These are phyloP conservation scores for Nicator chloris DNA, from an alignment of 2,113 vertebrate genomes.

Conservation along the genomic window DNA sequence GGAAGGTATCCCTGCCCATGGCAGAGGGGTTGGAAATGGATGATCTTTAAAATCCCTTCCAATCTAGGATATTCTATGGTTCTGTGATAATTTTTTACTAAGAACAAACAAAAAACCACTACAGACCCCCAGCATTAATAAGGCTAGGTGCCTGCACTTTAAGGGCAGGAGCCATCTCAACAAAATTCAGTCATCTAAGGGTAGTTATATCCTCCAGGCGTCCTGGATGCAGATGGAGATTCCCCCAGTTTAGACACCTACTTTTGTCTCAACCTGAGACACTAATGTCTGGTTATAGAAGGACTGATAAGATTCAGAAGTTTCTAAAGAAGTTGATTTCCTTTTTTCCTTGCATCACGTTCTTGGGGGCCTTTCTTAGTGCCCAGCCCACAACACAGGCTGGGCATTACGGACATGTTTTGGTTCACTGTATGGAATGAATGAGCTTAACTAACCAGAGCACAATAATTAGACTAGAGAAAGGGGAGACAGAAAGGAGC, in stretches of 20 bases:
- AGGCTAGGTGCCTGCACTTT: neutral
- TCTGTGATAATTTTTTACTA: neutral
- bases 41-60: neutral
- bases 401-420: neutral
- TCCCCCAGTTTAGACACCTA: rapidly evolving
- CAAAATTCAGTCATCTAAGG: neutral
- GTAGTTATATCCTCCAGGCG: neutral
- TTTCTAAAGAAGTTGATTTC: neutral
- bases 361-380: neutral
- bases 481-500: neutral
- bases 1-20: neutral
- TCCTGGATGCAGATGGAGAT: neutral
- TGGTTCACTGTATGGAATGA: neutral
- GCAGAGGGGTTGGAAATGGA: neutral
- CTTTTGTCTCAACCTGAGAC: neutral
- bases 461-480: neutral
- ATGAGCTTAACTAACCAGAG: neutral
- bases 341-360: neutral
- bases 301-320: neutral
- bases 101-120: neutral
- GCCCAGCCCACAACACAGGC: neutral
- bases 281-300: neutral
- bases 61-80: neutral
- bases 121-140: neutral
- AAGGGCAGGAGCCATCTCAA: neutral